Evolutionary conservation across 1,140 invertebrate species (phyloP).

Genomic region (Megalonaias nervosa): DNA sequence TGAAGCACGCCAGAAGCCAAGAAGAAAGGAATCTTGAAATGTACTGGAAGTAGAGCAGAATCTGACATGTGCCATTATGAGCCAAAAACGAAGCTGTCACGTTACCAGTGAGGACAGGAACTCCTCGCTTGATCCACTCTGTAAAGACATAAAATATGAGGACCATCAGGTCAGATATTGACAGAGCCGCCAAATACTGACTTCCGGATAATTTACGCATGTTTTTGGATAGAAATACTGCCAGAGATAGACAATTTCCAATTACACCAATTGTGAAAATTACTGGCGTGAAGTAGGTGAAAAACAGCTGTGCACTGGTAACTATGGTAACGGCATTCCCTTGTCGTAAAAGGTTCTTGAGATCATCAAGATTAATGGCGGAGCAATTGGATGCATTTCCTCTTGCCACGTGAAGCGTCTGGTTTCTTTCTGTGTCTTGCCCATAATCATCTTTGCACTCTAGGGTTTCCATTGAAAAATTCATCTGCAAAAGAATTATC

Average conservation of each 20-base stretch:
- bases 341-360: too few relatives aligned
- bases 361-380: too few relatives aligned
- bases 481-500: too few relatives aligned
- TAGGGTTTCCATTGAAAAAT: too few relatives aligned
- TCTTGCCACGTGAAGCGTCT: too few relatives aligned
- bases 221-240: conserved; percentile 59
- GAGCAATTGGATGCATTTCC: too few relatives aligned
- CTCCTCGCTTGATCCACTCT: conserved; percentile 57
- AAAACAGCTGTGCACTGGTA: conserved; percentile 5
- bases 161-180: conserved; percentile 55
- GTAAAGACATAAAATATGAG: conserved; percentile 59
- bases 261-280: conserved; percentile 49
- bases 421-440: too few relatives aligned
- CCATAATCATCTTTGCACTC: too few relatives aligned
- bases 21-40: conserved; percentile 56
- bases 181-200: conserved; percentile 59
- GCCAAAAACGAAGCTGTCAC: conserved; percentile 35
- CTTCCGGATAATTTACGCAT: conserved; percentile 61
- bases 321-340: too few relatives aligned
- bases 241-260: conserved; percentile 58
- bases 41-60: conserved; percentile 53
- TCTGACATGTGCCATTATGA: conserved; percentile 50
- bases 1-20: conserved; percentile 61
- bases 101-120: conserved; percentile 29
- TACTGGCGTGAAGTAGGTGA: conserved; percentile 28